Evolutionary conservation across 2,797 vertebrate species (phyloP), one percentile per base, ranked within the genome.

Genomic region (Spea hammondii): DNA sequence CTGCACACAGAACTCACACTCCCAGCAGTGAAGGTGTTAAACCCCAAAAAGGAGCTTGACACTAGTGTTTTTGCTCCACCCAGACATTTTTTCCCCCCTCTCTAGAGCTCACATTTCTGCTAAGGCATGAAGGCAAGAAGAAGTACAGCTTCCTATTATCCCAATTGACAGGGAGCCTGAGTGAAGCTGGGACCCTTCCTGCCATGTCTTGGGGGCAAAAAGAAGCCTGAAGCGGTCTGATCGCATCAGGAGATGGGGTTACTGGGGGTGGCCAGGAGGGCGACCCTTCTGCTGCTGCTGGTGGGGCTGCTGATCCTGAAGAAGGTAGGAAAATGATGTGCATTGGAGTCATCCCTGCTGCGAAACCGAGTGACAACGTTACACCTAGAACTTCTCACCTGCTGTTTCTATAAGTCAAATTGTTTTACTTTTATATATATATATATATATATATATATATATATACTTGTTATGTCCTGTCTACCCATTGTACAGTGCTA

Each of bases 101-200:
- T 45, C 65, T 5, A 69, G 65, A 59, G 74, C 78, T 74, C 71
- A 74, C 71, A 79, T 79, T 79, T 74, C 72, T 74, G 46, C 11
- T 45, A 46, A 74, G 64, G 72, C 65, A 74, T 74, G 71, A 74
- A 14, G 59, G 70, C 66, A 48, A 74, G 17, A 47, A 60, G 5
- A 59, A 53, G 60, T 45, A 17, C 45, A 32, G 53, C 45, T 49
- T 4, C 48, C 48, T 32, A 17, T 4, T 49, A 17, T 8, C 49
- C 45, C 10, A 49, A 48, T 50, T 72, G 76, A 70, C 69, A 72
- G 69, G 72, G 70, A 66, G 44, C 70, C 51, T 50, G 70, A 68
- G 70, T 50, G 48, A 8, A 6, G 49, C 67, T 32, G 48, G 48
- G 48, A 32, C 53, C 48, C 6, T 76, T 44, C 55, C 54, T 73